Percentiles rank a stretch among this genome's conserved stretches.
phyloP scores from a whole-genome alignment of 1,140 invertebrate genomes.

The Neodiprion fabricii region DNA sequence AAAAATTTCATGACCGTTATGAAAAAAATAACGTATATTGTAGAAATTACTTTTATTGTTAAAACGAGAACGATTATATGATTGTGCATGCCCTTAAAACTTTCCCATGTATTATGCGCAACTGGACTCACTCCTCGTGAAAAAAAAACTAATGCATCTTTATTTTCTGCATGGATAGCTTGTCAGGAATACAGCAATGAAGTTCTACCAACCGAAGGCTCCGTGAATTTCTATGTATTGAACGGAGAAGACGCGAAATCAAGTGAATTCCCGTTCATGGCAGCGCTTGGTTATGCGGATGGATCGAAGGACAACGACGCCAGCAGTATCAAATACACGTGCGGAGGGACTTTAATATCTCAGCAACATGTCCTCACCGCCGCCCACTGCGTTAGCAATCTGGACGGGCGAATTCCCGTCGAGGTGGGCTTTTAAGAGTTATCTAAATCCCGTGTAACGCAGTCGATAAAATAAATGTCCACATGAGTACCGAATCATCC shows the following conservation, averaged over 20 bases:
- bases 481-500: background rate
- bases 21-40: background rate
- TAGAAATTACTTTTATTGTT: background rate
- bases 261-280: slow-evolving; percentile 51
- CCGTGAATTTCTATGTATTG: slow-evolving; percentile 41
- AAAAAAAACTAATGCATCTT: background rate
- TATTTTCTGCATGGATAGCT: slow-evolving; percentile 35
- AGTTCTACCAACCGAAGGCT: slow-evolving; percentile 19
- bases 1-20: background rate
- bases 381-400: slow-evolving; percentile 75
- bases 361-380: slow-evolving; percentile 80
- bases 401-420: slow-evolving; percentile 46
- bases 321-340: slow-evolving; percentile 63
- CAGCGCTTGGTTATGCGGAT: slow-evolving; percentile 44
- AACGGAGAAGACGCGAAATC: slow-evolving; percentile 32
- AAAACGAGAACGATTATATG: slow-evolving; percentile 12
- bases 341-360: slow-evolving; percentile 82
- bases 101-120: too few species aligned
- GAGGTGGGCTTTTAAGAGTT: slow-evolving; percentile 33
- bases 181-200: slow-evolving; percentile 48
- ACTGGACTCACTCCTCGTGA: background rate
- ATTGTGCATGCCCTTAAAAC: background rate
- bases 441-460: background rate
- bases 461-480: background rate
- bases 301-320: slow-evolving; percentile 22